A percentile compares a stretch with the other conserved stretches of the same genome.
phyloP scores from a whole-genome alignment of 2,113 vertebrate genomes.

The Actenoides lindsayi region DNA sequence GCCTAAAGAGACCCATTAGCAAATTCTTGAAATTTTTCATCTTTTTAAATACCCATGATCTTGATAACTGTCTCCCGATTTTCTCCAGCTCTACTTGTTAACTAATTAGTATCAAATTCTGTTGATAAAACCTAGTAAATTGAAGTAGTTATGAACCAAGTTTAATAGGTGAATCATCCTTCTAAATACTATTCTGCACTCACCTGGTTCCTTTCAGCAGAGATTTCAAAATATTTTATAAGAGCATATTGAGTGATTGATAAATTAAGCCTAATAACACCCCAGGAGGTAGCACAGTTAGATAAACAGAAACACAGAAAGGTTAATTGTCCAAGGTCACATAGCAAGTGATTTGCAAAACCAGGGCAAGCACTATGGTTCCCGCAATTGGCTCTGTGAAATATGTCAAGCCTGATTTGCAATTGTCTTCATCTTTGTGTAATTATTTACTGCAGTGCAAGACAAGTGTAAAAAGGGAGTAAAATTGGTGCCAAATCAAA shows the following conservation, averaged over 20 bases:
- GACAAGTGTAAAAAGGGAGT: background rate
- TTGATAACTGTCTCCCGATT: background rate
- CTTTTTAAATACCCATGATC: background rate
- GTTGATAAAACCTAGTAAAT: background rate
- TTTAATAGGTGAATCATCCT: background rate
- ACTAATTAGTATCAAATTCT: background rate
- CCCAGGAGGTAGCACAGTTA: background rate
- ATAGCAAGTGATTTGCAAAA: conserved; percentile 33
- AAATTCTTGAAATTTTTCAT: background rate
- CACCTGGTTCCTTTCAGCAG: background rate
- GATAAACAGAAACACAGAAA: conserved; percentile 32
- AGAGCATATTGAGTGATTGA: background rate
- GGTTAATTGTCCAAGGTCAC: conserved; percentile 34
- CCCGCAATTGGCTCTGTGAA: conserved; percentile 3
- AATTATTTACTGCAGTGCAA: conserved; percentile 29
- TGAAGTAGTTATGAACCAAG: background rate
- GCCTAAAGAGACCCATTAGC: background rate
- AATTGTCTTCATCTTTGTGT: conserved; percentile 20
- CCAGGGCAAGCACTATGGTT: background rate
- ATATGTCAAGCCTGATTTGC: conserved; percentile 25
- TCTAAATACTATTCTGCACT: background rate
- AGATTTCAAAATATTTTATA: conserved; percentile 8
- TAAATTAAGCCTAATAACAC: conserved; percentile 10
- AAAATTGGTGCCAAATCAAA: conserved; percentile 19
- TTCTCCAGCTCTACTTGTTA: background rate